Evolutionary conservation across 2,797 vertebrate species (phyloP).

Genomic region (Smutsia gigantea): DNA sequence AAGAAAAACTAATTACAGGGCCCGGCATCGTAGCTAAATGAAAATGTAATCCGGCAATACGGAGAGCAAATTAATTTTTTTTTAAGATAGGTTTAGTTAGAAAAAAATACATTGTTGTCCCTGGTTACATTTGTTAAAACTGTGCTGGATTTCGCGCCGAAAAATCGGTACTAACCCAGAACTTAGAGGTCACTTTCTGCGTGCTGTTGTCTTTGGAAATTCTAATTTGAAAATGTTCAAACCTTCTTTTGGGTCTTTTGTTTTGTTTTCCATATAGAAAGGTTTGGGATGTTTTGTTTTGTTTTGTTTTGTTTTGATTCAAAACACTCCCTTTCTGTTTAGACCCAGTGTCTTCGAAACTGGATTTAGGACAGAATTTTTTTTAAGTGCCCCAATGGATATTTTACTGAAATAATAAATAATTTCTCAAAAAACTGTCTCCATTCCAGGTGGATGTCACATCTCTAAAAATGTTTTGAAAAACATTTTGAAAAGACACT

Average conservation of each 20-base stretch:
- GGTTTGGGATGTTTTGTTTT: background rate
- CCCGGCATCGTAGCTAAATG: slow-evolving; percentile 66
- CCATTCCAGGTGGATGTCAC: background rate
- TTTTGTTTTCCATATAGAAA: slow-evolving; percentile 59
- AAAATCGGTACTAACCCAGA: slow-evolving; percentile 15
- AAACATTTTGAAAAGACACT: background rate
- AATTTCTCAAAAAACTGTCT: background rate
- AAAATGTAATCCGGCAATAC: slow-evolving; percentile 61
- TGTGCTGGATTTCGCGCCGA: slow-evolving; percentile 45
- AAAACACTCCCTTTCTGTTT: slow-evolving; percentile 31
- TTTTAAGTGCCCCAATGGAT: background rate
- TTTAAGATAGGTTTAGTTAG: slow-evolving; percentile 64
- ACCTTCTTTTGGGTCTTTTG: slow-evolving; percentile 56
- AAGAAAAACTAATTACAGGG: slow-evolving; percentile 72
- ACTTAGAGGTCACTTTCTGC: background rate
- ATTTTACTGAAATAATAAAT: slow-evolving; percentile 39
- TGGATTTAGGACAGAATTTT: background rate
- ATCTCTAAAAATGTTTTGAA: slow-evolving; percentile 37
- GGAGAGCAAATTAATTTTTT: slow-evolving; percentile 74
- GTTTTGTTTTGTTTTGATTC: slow-evolving; percentile 41
- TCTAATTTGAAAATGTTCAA: slow-evolving; percentile 61
- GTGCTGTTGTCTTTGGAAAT: slow-evolving; percentile 60
- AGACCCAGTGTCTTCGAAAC: background rate
- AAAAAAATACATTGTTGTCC: slow-evolving; percentile 39
- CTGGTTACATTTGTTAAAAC: slow-evolving; percentile 57